Evolutionary conservation across 2,888 invertebrate species (phyloP).

Genomic region (Scaeva pyrastri): DNA sequence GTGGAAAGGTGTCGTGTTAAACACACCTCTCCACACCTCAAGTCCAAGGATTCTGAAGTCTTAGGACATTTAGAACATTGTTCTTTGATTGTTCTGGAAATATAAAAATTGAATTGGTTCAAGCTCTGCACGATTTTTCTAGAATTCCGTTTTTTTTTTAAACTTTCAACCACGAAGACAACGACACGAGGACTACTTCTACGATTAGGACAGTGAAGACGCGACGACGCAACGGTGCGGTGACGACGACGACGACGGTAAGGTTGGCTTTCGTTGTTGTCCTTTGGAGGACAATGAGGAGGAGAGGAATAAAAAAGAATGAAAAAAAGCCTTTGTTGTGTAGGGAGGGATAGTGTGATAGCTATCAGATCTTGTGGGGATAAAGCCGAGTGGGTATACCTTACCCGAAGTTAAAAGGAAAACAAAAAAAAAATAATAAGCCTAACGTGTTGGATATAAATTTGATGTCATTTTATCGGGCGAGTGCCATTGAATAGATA

Average conservation of each 20-base stretch:
- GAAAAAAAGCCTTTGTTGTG: conserved; percentile 5
- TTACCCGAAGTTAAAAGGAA: neutral
- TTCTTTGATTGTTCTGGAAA: conserved; percentile 68
- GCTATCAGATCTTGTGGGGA: conserved; percentile 25
- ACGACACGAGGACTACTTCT: neutral
- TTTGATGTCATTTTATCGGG: conserved; percentile 73
- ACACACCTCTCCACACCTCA: conserved; percentile 40
- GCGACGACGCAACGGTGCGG: too few relatives aligned
- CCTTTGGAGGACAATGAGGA: conserved; percentile 28
- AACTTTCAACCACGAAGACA: neutral
- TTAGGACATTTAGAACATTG: conserved; percentile 62
- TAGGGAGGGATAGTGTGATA: conserved; percentile 18
- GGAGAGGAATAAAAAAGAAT: conserved; percentile 7
- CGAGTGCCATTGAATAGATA: conserved; percentile 73
- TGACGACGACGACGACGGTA: neutral
- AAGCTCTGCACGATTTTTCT: conserved; percentile 43
- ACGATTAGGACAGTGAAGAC: neutral
- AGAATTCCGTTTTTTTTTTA: conserved; percentile 28
- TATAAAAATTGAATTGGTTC: conserved; percentile 67
- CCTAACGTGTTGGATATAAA: conserved; percentile 74
- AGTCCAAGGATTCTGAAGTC: conserved; percentile 46
- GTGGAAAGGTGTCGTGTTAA: conserved; percentile 27
- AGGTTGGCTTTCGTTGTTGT: conserved; percentile 8
- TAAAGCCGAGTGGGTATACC: conserved; percentile 14
- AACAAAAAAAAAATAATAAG: conserved; percentile 55